Evolutionary conservation across 64 coral and sea anemone genomes (phyloP).

Genomic region (Actinia tenebrosa): DNA sequence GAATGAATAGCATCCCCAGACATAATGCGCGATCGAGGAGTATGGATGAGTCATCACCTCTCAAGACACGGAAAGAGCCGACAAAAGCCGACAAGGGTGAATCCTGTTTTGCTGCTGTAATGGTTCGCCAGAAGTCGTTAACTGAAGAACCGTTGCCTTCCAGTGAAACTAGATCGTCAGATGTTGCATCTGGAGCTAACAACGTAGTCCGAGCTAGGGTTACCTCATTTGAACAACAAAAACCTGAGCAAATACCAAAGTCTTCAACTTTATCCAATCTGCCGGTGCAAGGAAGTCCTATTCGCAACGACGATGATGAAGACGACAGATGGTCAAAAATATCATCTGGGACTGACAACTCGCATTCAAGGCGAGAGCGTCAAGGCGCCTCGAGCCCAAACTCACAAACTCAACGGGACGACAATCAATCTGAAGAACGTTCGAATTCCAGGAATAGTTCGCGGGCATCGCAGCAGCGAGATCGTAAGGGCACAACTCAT

Average conservation of each 20-base stretch:
- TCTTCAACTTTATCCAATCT: not conserved
- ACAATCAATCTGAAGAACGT: not conserved
- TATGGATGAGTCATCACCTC: constrained; percentile 2
- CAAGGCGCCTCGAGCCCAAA: not conserved
- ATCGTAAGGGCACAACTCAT: constrained; percentile 9
- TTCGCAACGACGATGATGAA: not conserved
- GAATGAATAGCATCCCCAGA: constrained; percentile 1
- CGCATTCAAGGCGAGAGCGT: not conserved
- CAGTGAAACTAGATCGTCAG: not conserved
- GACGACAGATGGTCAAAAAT: constrained; percentile 4
- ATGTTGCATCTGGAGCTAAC: not conserved
- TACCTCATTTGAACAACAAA: not conserved
- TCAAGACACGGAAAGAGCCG: not conserved
- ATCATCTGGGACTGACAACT: not conserved
- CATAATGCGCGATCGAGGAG: not conserved
- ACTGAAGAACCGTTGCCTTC: not conserved
- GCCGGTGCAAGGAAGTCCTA: not conserved
- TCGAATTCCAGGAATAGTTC: not conserved
- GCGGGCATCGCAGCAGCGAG: not conserved
- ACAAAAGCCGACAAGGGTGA: not conserved
- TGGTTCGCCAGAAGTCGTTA: not conserved
- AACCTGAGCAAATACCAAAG: not conserved
- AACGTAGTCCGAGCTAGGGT: not conserved
- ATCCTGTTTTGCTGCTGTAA: not conserved
- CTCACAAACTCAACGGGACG: not conserved